Evolutionary conservation across 2,113 vertebrate species (phyloP), one percentile per base, ranked within the genome.

Genomic region (Phoxinus phoxinus): DNA sequence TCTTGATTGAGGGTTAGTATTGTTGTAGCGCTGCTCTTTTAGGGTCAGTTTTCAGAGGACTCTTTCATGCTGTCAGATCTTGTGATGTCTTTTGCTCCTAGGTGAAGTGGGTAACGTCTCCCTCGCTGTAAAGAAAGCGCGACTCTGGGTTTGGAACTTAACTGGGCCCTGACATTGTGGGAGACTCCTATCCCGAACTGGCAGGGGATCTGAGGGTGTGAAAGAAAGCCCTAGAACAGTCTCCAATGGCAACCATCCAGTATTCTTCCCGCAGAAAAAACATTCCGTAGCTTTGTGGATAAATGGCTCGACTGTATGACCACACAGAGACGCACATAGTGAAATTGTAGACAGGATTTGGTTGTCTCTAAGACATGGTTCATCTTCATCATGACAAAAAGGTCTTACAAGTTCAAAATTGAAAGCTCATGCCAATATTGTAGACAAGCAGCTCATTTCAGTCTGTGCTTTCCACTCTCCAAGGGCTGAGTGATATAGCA

Each of bases 191-290:
- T 86, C 85, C 71, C 59, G 53, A 88, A 85, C 86, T 90, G 87
- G 88, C 89, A 83, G 75, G 67, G 75, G 84, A 89, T 90, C 86
- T 87, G 78, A 91, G 80, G 82, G 85, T 83, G 86, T 85, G 86
- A 88, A 87, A 86, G 76, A 88, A 79, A 89, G 61, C 58, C 77
- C 44, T 73, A 71, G 51, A 76, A 71, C 69, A 67, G 86, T 87
- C 81, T 89, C 73, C 65, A 25, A 56, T 90, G 86, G 87, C 86
- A 87, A 82, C 79, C 21, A 25, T 69, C 86, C 86, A 90, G 73
- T 86, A 84, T 65, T 87, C 69, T 83, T 84, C 30, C 83, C 48
- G 73, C 86, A 87, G 84, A 84, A 88, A 88, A 76, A 75, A 87
- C 85, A 84, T 87, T 84, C 84, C 72, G 72, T 74, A 75, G 78